Base-by-base conservation (phyloP, 2,888 invertebrate species). In the Zaprionus lineosus region DNA sequence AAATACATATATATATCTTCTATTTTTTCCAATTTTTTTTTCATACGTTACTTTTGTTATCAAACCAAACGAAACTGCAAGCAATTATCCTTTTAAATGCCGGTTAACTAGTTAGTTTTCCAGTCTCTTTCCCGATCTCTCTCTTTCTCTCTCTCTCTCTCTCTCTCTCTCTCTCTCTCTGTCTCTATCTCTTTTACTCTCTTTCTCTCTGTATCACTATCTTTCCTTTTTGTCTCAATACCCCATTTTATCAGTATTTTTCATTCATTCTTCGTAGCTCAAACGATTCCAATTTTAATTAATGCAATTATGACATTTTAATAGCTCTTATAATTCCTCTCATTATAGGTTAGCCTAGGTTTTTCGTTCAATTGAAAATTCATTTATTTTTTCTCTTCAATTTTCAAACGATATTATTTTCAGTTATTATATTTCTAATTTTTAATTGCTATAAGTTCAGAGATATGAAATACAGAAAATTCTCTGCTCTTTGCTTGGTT, bases 41-140 rank as follows among this genome's bases (percentile, higher is more conserved):
- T 11, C 16, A 15, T 48, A 31, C 34, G 28, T 1, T 28, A 40
- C 43, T 47, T 51, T 37, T 15, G 8, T 61, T 66, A 36, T 50
- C 43, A 53, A 70, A 50, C 28, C 51, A 71, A 72, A 47, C 39
- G 55, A 68, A 68, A 68, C 28, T 66, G 68, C 59, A 68, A 72
- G 59, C 41, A 59, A 72, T 58, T 66, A 71, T 66, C 18, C 16
- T 59, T 72, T 48, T 29, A 48, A 48, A 48, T 40, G 40, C 60
- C 76, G 57, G 41, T 61, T 51, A 61, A 44, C 56, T 74, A 57
- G 34, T 57, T 61, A 55, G 69, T 68, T 69, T 70, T 47, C 75
- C n/a, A n/a, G n/a, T n/a, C n/a, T n/a, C n/a, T n/a, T n/a, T n/a
- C n/a, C n/a, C n/a, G n/a, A n/a, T n/a, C n/a, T 46, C 37, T 55